Conservation (phyloP, 2,113 vertebrate species). For the Neodontobutis hainanensis region DNA sequence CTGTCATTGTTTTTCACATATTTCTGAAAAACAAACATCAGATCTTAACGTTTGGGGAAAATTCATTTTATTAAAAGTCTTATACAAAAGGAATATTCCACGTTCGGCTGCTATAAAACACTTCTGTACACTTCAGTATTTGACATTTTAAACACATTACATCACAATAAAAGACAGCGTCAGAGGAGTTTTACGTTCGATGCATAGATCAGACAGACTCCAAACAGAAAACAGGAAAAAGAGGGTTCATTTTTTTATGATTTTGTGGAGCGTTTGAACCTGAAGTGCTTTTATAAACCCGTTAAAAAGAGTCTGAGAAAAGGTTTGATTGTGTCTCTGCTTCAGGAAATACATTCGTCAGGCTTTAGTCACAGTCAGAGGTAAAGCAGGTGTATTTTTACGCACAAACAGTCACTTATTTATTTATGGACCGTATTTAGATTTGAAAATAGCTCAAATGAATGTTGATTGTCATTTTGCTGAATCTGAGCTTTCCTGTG, state of each 20-base stretch:
- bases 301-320: too few relatives aligned
- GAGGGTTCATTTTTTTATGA: too few relatives aligned
- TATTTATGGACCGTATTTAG: conserved; percentile 39
- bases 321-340: not conserved
- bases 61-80: conserved; percentile 78
- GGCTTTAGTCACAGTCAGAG: not conserved
- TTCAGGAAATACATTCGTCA: not conserved
- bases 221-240: too few relatives aligned
- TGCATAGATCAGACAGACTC: not conserved
- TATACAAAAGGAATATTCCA: conserved; percentile 77
- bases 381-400: not conserved
- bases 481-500: conserved; percentile 5
- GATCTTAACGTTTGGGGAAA: conserved; percentile 47
- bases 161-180: conserved; percentile 22
- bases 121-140: conserved; percentile 69
- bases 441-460: conserved; percentile 45
- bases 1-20: not conserved
- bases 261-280: not conserved
- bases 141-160: conserved; percentile 11
- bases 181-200: conserved; percentile 3
- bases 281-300: not conserved
- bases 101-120: conserved; percentile 71
- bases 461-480: too few relatives aligned
- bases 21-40: not conserved
- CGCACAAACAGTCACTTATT: conserved; percentile 49